Evolutionary conservation across 2,113 vertebrate species (phyloP), one percentile per base, ranked within the genome.

Genomic region (Alouatta palliata): DNA sequence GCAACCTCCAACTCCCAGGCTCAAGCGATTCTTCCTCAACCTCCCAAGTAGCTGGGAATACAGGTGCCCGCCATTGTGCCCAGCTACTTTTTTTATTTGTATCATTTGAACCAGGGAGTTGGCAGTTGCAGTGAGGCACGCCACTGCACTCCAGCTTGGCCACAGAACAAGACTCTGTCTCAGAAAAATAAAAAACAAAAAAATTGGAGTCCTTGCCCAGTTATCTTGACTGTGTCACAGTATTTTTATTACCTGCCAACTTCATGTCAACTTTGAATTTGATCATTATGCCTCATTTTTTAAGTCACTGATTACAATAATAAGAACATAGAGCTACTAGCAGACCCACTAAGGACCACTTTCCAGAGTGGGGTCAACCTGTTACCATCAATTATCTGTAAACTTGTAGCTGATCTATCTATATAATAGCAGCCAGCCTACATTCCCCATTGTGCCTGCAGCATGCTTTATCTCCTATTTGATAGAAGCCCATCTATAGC

Each of bases 371-470:
- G 45, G 43, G 37, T 52, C 23, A 5, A 4, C 66, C 35, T 73
- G 87, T 25, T 66, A 4, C 5, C 56, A 40, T 40, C 40, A 32
- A 1, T 47, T 43, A 88, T 54, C 77, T 47, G 1, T n/a, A 8
- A 14, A 35, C 23, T 6, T 64, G 30, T 49, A 45, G 45, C 54
- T 40, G 35, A 30, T 64, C 56, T 21, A 14, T 54, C 43, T 82
- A 1, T 45, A 11, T 19, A 7, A 17, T 9, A 49, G 43, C 52
- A 11, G 0, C 19, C 37, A 20, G 35, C 54, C 54, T 73, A 7
- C 54, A 0, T 12, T n/a, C 73, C 64, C 47, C 54, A 0, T 6
- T 7, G 6, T 1, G 58, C 30, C 80, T 37, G 7, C 45, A 85
- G 47, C 21, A 2, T 2, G 5, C 64, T 27, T 64, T 8, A 5